Base-by-base conservation (phyloP, 2,797 vertebrate genomes). In the Pangasius djambal region DNA sequence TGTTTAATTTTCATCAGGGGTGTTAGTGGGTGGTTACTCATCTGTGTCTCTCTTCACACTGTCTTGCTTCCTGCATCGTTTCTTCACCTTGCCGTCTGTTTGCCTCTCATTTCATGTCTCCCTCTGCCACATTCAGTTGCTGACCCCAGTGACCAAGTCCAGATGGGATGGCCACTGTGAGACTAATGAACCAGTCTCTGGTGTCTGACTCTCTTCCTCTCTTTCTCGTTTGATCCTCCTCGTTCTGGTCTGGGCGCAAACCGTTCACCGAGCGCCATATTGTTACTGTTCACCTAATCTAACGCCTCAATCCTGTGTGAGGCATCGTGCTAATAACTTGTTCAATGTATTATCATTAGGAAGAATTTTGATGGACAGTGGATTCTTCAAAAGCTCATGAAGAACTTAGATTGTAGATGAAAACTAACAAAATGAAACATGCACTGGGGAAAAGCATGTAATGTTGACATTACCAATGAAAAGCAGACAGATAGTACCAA, bases 171-270 rank as follows among this genome's bases (percentile, higher is more conserved):
- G 79, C 90, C 86, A 90, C 88, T 87, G 88, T 88, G 91, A 92
- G 89, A 89, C 92, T 92, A 92, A 93, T 93, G 91, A 90, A 91
- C 70, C 91, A 81, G 81, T 87, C 89, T 88, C 44, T 78, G 28
- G 69, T 88, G 89, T 89, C 85, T 91, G 85, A 85, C 31, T 50
- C 82, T 74, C 88, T 89, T 89, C 90, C 69, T 90, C 90, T 89
- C 83, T 77, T 48, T 87, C 61, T 75, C 59, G 86, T 15, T 87
- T 89, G 85, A 44, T 81, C n/a, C 48, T 31, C 61, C 25, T 86
- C 52, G 37, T 74, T 37, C 88, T 87, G 88, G 61, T 83, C 70
- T 65, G 87, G 70, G 81, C 59, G 37, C 69, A 86, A 86, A 83
- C 83, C 83, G 83, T 89, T 63, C 83, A 61, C 85, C 69, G 59